These are phyloP conservation scores for Agrochola litura DNA, from an alignment of 2,888 invertebrate genomes.

Conservation along the genomic window DNA sequence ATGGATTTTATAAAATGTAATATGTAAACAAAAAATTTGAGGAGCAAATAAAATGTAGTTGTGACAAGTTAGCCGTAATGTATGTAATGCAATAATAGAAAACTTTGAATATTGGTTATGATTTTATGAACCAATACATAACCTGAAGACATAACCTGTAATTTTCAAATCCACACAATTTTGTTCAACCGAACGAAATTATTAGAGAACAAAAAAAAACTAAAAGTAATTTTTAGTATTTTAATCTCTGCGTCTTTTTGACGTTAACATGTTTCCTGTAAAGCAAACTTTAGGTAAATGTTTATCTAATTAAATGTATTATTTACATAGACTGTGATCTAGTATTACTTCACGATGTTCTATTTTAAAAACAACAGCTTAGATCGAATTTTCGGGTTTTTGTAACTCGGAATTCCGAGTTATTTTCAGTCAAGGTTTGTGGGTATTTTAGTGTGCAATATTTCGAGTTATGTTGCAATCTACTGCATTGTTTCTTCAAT, in stretches of 20 bases:
- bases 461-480: slow-evolving; percentile 23
- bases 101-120: not conserved
- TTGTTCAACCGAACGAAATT: slow-evolving; percentile 63
- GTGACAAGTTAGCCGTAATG: slow-evolving; percentile 22
- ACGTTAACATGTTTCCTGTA: slow-evolving; percentile 80
- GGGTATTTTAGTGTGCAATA: slow-evolving; percentile 18
- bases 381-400: slow-evolving; percentile 42
- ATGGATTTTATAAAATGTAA: slow-evolving; percentile 1
- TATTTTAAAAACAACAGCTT: slow-evolving; percentile 83
- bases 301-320: slow-evolving; percentile 85
- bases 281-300: slow-evolving; percentile 81
- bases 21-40: not conserved
- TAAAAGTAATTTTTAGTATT: slow-evolving; percentile 72
- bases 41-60: slow-evolving; percentile 10
- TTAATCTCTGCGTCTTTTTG: slow-evolving; percentile 80
- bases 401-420: slow-evolving; percentile 28
- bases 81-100: slow-evolving; percentile 45
- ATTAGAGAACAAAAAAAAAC: slow-evolving; percentile 66
- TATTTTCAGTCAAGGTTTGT: slow-evolving; percentile 28
- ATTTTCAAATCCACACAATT: slow-evolving; percentile 43
- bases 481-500: slow-evolving; percentile 11
- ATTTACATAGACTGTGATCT: slow-evolving; percentile 90
- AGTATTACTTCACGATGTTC: slow-evolving; percentile 88
- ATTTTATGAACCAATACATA: not conserved
- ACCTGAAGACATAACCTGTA: slow-evolving; percentile 2